Evolutionary conservation across 2,888 invertebrate species (phyloP), one percentile per base, ranked within the genome.

Genomic region (Spodoptera littoralis): DNA sequence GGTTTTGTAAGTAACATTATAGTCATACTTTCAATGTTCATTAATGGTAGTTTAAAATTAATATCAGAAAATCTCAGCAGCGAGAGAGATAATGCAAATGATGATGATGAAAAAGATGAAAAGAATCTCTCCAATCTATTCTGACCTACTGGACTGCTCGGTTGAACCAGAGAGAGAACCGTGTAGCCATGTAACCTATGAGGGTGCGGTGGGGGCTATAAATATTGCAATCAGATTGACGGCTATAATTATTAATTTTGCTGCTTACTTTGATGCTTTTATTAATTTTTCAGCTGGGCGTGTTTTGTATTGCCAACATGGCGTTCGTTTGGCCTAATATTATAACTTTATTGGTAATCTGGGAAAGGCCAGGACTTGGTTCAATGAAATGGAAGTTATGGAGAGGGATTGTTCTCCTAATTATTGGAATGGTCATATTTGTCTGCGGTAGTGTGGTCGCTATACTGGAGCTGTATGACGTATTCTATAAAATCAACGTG

Each of bases 1-100:
- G 92, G 92, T 44, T 92, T 93, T 60, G 93, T 93, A 74, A 92
- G 93, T 92, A 78, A 51, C 30, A 9, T 36, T 3, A 4, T 27
- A 5, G 27, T 27, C 5, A 27, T 27, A 27, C 27, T 27, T 27
- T 27, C 3, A 3, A 27, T 27, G 18, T 18, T 18, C 18, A 18
- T 18, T 2, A 18, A 1, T 18, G 18, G 18, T 18, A 18, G 18
- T 18, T 18, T 18, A 18, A 18, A 18, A 18, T 18, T 18, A 1
- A 18, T 18, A 18, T 18, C 18, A 18, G 18, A 18, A 18, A 18
- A 18, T 1, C 18, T 18, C 18, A 18, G 18, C 18, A 18, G 18
- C 18, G 18, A 18, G 18, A 18, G 18, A 18, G 18, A 18, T 18
- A 2, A 18, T 18, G 18, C 18, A 18, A 18, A 18, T 18, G 18